Evolutionary conservation across 2,113 vertebrate species (phyloP).

Genomic region (Ornithorhynchus anatinus): DNA sequence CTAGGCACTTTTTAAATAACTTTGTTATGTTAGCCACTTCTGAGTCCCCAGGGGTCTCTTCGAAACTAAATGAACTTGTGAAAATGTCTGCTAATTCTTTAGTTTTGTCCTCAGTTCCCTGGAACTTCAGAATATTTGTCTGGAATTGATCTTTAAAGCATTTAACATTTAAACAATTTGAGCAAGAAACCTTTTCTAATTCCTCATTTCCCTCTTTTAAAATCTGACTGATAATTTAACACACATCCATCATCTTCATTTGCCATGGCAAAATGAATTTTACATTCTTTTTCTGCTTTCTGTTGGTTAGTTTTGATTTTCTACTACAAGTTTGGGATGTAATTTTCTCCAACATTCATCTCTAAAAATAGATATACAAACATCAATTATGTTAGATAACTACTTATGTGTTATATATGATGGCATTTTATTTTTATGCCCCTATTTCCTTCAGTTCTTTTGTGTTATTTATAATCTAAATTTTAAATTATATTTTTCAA

Average conservation of each 20-base stretch:
- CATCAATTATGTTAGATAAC: slow-evolving; percentile 14
- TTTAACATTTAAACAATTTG: slow-evolving; percentile 39
- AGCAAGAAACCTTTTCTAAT: neutral
- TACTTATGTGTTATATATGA: neutral
- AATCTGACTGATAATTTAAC: neutral
- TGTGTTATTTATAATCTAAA: slow-evolving; percentile 16
- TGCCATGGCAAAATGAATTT: neutral
- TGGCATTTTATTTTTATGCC: slow-evolving; percentile 42
- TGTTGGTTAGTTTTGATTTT: neutral
- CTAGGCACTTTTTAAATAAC: slow-evolving; percentile 55
- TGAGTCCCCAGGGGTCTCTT: slow-evolving; percentile 60
- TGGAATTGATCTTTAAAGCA: slow-evolving; percentile 34
- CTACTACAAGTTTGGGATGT: neutral
- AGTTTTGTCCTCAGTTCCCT: slow-evolving; percentile 43
- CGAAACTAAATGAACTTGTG: slow-evolving; percentile 64
- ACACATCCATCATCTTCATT: slow-evolving; percentile 19
- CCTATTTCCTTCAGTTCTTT: slow-evolving; percentile 18
- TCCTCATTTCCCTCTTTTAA: neutral
- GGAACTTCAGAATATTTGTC: slow-evolving; percentile 35
- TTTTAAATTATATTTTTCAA: slow-evolving; percentile 32
- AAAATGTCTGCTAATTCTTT: slow-evolving; percentile 60
- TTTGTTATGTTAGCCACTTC: slow-evolving; percentile 49
- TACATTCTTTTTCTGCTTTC: slow-evolving; percentile 22
- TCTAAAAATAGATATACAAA: slow-evolving; percentile 24
- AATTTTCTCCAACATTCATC: neutral